Conservation (phyloP, 2,113 vertebrate genomes). For the Silurus glanis region DNA sequence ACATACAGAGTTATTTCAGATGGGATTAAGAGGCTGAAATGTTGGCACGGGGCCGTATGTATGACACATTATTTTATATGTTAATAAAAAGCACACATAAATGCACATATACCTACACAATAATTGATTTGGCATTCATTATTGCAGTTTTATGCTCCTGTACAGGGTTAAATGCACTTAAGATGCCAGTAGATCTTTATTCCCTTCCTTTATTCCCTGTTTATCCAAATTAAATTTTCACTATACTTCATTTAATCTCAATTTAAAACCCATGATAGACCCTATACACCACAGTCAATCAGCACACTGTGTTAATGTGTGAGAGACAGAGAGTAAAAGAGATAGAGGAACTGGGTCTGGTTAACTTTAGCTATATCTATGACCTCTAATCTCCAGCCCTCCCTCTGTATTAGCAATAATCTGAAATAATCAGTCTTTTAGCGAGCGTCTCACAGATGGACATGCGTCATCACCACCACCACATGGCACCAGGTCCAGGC, state of each 20-base stretch:
- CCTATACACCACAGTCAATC: not conserved
- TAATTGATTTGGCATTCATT: slow-evolving; percentile 19
- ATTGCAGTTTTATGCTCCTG: not conserved
- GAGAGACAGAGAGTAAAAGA: slow-evolving; percentile 8
- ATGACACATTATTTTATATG: slow-evolving; percentile 14
- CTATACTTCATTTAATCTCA: slow-evolving; percentile 15
- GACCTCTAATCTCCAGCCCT: slow-evolving; percentile 40
- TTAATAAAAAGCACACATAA: not conserved
- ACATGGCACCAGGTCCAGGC: slow-evolving; percentile 28
- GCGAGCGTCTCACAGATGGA: slow-evolving; percentile 40
- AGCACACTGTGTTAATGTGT: slow-evolving; percentile 1
- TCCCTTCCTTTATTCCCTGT: not conserved
- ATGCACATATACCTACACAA: not conserved
- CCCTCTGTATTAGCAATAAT: slow-evolving; percentile 32
- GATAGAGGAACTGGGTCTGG: not conserved
- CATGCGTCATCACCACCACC: slow-evolving; percentile 39
- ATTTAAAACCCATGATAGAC: slow-evolving; percentile 9
- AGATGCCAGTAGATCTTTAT: not conserved
- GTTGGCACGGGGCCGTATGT: slow-evolving; percentile 6
- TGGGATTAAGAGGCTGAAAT: slow-evolving; percentile 5
- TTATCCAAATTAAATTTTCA: slow-evolving; percentile 6
- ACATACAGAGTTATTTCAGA: slow-evolving; percentile 26
- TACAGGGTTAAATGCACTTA: not conserved
- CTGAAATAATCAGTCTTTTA: slow-evolving; percentile 57
- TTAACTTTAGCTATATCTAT: slow-evolving; percentile 26